Evolutionary conservation across 2,113 vertebrate species (phyloP).

Genomic region (Corvus cornix): DNA sequence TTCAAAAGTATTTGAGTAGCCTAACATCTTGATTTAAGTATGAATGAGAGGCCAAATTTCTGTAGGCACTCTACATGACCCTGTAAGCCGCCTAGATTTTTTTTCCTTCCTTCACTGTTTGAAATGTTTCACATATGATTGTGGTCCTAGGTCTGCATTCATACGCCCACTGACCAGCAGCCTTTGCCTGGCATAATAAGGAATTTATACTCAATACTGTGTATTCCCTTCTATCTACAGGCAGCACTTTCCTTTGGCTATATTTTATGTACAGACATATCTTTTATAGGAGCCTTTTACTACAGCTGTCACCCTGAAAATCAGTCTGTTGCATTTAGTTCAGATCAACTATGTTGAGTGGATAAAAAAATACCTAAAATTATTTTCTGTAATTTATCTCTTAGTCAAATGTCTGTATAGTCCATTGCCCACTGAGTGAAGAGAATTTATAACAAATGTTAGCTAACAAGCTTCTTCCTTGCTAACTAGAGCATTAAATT

Average conservation of each 20-base stretch:
- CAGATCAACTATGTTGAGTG: neutral
- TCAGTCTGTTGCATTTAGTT: neutral
- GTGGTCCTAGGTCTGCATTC: neutral
- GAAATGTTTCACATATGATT: neutral
- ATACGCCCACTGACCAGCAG: neutral
- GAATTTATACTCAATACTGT: neutral
- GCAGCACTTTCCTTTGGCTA: neutral
- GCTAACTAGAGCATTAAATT: constrained; percentile 46
- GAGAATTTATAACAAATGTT: constrained; percentile 18
- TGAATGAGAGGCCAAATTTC: neutral
- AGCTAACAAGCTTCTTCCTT: constrained; percentile 26
- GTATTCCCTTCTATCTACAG: neutral
- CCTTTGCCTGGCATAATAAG: neutral
- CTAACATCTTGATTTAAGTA: neutral
- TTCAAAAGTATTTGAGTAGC: neutral
- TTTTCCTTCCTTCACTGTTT: neutral
- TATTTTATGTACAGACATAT: neutral
- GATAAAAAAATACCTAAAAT: constrained; percentile 5
- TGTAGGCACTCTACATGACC: neutral
- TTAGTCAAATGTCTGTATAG: constrained; percentile 1
- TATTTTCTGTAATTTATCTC: constrained; percentile 35
- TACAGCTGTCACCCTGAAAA: neutral
- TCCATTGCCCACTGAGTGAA: neutral
- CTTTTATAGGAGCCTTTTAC: constrained; percentile 8
- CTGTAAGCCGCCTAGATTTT: neutral